Evolutionary conservation across 2,888 invertebrate genomes (phyloP), one percentile per base, ranked within the genome.

Genomic region (Pimpla rufipes): DNA sequence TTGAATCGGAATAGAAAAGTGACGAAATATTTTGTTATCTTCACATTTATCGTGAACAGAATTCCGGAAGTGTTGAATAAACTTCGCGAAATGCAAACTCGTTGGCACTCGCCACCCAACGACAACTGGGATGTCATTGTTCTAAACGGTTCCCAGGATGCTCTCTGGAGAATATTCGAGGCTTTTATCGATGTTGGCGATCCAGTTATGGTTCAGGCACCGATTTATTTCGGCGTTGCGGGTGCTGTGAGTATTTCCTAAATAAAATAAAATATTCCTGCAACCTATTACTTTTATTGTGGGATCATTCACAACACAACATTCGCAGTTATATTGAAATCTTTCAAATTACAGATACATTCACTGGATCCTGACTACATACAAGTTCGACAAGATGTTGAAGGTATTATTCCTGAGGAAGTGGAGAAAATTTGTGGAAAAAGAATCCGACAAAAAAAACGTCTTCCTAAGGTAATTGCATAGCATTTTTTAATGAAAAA

Each of bases 61-160:
- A 45, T 68, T 23, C 55, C 71, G 2, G 40, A 29, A 11, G 11
- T 66, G 35, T 73, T 70, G 40, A 0, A 45, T n/a, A 57, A 67
- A 23, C 40, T 77, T 5, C 76, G 68, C 0, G 59, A 57, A 11
- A 55, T 67, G 67, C 66, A 67, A 45, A 45, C 18, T 16, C 42
- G 21, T 55, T 68, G 76, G 68, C 67, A 77, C 23, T 67, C 68
- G 11, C 67, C 76, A 16, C 67, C 57, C 11, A 68, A 68, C 29
- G 29, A 50, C 29, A 29, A 10, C 16, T 74, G 74, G 74, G 74
- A 74, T 29, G 35, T 74, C 4, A 47, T 74, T 37, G 90, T 96
- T 35, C 94, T 97, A 13, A 96, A 96, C 85, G 97, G 97, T 0
- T 95, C 96, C 2, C 96, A 96, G 90, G 96, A 96, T 90, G 97